Evolutionary conservation across 2,888 invertebrate species (phyloP), one percentile per base, ranked within the genome.

Genomic region (Leucoma salicis): DNA sequence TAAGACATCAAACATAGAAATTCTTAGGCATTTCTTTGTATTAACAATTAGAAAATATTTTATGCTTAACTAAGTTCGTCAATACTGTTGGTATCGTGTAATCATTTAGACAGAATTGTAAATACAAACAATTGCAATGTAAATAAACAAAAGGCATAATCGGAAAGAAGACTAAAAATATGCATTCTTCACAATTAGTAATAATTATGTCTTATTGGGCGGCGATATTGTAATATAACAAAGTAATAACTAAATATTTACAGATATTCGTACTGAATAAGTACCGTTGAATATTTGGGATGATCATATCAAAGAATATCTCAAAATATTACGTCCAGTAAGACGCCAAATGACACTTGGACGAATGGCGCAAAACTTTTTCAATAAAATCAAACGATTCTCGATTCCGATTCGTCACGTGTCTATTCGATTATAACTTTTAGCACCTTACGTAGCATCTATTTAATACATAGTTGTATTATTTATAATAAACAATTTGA

Each of bases 401-500:
- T 56, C 46, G 48, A 53, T 57, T 46, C 35, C 42, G 39, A 57
- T 49, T 60, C 42, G 58, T 61, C 58, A 61, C 47, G 44, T 61
- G 62, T 54, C 60, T 57, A 59, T 53, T 63, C 52, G 50, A 61
- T 53, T 64, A 68, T 61, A 60, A 61, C 64, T 71, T 60, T 63
- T 70, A 74, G 74, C 72, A 73, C 74, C 57, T 71, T 73, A 62
- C 65, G 66, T 74, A 74, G 74, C 52, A 63, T 68, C 68, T 72
- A 60, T 64, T 54, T 74, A 62, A 21, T 27, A 29, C 6, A 74
- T 83, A 82, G 78, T 67, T 63, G 62, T 76, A 78, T 79, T 74
- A 71, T 80, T 80, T 82, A 77, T 73, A 73, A 70, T 61, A 70
- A 68, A 70, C 67, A 70, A 69, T 74, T 72, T 79, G 76, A 80